These are phyloP conservation scores for Drosophila basisetae DNA, from an alignment of 2,888 invertebrate genomes.

Conservation along the genomic window DNA sequence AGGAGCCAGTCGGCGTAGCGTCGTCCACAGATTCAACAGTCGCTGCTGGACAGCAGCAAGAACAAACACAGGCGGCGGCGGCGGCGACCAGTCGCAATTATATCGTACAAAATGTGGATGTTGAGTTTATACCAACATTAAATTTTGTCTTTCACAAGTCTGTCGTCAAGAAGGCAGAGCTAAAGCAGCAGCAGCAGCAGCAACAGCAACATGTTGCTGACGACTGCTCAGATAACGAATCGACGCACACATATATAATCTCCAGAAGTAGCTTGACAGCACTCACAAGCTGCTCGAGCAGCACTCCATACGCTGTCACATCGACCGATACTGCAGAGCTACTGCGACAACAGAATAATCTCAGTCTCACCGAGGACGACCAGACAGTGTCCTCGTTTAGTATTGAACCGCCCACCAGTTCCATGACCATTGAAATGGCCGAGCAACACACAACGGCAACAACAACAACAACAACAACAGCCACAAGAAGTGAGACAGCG, in stretches of 20 bases:
- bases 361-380: constrained; percentile 74
- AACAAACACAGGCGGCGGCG: constrained; percentile 2
- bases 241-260: constrained; percentile 76
- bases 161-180: neutral
- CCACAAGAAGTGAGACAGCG: constrained; percentile 53
- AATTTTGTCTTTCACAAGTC: constrained; percentile 71
- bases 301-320: constrained; percentile 69
- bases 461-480: constrained; percentile 45
- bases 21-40: constrained; percentile 11
- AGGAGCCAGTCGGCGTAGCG: constrained; percentile 27
- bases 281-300: constrained; percentile 59
- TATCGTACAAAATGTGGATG: constrained; percentile 50
- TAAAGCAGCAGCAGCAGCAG: constrained; percentile 15
- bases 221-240: constrained; percentile 53
- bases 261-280: constrained; percentile 64
- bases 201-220: constrained; percentile 56
- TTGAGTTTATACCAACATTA: constrained; percentile 82
- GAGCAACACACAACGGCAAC: constrained; percentile 57
- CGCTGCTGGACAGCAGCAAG: constrained; percentile 29
- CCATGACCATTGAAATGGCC: constrained; percentile 83
- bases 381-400: constrained; percentile 70
- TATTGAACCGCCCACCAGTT: constrained; percentile 80
- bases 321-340: constrained; percentile 70
- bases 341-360: constrained; percentile 69
- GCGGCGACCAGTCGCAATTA: constrained; percentile 10